Percentiles rank a stretch among this genome's conserved stretches.
Conservation (phyloP, 2,113 vertebrate genomes). For the Glareola pratincola region DNA sequence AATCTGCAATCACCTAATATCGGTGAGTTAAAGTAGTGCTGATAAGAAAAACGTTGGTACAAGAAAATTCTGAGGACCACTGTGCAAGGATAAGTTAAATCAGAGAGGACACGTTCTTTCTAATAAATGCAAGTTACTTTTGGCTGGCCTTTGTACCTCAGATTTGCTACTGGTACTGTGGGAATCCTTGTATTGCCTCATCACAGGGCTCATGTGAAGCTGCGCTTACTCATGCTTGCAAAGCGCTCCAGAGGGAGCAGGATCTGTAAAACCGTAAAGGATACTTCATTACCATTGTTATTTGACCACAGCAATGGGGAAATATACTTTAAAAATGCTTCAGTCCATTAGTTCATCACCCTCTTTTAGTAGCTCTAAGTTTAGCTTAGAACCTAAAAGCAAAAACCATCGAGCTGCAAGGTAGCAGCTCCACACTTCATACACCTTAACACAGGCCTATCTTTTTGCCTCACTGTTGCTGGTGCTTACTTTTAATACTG, state of each 20-base stretch:
- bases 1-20: background rate
- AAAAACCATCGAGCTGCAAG: background rate
- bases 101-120: background rate
- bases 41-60: background rate
- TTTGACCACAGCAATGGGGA: constrained; percentile 3
- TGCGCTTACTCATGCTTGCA: constrained; percentile 22
- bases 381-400: background rate
- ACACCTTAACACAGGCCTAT: background rate
- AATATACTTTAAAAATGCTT: constrained; percentile 20
- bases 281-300: background rate
- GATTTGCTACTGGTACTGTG: background rate
- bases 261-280: constrained; percentile 21
- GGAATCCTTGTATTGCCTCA: background rate
- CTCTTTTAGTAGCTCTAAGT: background rate
- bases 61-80: background rate
- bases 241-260: background rate
- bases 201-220: background rate
- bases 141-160: background rate
- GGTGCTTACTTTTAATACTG: background rate
- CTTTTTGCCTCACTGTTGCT: background rate
- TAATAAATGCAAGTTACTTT: background rate
- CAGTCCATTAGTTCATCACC: background rate
- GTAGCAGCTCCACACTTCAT: background rate
- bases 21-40: background rate
- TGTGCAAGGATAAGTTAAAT: background rate